phyloP scores from a whole-genome alignment of 2,797 vertebrate species.

The Argya squamiceps region DNA sequence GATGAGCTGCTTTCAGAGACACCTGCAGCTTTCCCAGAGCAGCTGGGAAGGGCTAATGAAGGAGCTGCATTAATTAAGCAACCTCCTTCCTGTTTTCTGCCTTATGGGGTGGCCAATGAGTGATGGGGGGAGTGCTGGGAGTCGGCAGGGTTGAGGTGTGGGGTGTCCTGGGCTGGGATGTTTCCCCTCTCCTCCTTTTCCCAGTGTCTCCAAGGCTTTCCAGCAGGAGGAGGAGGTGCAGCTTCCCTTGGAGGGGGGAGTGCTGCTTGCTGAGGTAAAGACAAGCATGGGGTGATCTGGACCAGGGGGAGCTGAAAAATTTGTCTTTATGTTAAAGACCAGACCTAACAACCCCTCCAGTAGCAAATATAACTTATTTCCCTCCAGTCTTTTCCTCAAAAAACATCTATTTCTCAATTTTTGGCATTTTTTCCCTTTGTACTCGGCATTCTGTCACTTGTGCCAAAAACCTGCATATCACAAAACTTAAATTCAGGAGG shows the following conservation, averaged over 20 bases:
- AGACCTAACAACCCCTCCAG: accelerated
- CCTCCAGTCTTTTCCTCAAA: neutral
- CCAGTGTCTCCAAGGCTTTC: neutral
- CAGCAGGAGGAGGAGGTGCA: neutral
- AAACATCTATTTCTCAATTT: neutral
- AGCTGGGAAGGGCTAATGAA: neutral
- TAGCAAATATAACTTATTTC: neutral
- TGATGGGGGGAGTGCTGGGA: neutral
- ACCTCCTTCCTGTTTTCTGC: neutral
- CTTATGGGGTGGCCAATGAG: neutral
- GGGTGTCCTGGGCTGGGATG: no score
- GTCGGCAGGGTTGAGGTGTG: accelerated
- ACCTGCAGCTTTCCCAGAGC: neutral
- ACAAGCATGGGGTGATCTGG: neutral
- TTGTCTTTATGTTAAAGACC: neutral
- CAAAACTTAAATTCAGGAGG: neutral
- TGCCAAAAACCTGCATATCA: neutral
- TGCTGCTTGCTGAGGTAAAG: neutral
- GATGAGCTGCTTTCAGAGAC: neutral
- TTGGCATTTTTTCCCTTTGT: neutral
- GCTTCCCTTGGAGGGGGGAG: neutral
- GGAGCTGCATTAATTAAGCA: neutral
- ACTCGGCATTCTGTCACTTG: accelerated
- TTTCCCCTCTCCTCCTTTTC: neutral
- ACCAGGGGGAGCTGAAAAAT: neutral